phyloP scores from a whole-genome alignment of 2,888 invertebrate species.

The Lepidocyrtinus sp. region DNA sequence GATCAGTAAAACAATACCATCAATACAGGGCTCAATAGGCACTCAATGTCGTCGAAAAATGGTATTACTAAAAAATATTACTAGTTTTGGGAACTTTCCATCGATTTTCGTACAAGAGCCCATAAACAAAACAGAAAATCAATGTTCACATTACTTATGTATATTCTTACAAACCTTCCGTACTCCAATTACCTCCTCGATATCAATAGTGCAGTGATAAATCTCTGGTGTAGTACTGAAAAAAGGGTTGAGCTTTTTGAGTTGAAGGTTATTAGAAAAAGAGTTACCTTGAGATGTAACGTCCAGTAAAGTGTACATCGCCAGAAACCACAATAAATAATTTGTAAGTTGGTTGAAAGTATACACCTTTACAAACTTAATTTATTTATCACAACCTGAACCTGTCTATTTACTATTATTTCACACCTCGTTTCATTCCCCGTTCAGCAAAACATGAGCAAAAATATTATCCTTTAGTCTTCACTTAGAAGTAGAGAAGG shows the following conservation, averaged over 20 bases:
- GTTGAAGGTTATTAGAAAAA: neutral
- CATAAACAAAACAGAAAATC: neutral
- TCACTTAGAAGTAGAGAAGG: neutral
- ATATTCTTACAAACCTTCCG: neutral
- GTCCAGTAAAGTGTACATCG: neutral
- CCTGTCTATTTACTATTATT: constrained; percentile 10
- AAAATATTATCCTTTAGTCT: constrained; percentile 4
- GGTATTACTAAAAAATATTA: neutral
- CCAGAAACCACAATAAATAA: constrained; percentile 5
- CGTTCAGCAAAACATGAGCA: neutral
- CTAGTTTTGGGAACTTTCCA: neutral
- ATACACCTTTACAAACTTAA: constrained; percentile 9
- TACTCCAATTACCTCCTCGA: neutral
- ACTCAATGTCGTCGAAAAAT: neutral
- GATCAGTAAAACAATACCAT: neutral
- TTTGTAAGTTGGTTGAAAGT: neutral
- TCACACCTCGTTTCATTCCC: constrained; percentile 5
- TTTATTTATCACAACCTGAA: constrained; percentile 13
- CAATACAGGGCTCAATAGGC: neutral
- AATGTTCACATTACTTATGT: neutral
- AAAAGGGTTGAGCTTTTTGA: neutral
- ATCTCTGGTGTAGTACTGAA: neutral
- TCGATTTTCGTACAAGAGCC: neutral
- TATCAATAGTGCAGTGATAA: neutral
- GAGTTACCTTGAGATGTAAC: no score